These are phyloP conservation scores for Macquaria australasica DNA, from an alignment of 2,113 vertebrate genomes.

Conservation along the genomic window DNA sequence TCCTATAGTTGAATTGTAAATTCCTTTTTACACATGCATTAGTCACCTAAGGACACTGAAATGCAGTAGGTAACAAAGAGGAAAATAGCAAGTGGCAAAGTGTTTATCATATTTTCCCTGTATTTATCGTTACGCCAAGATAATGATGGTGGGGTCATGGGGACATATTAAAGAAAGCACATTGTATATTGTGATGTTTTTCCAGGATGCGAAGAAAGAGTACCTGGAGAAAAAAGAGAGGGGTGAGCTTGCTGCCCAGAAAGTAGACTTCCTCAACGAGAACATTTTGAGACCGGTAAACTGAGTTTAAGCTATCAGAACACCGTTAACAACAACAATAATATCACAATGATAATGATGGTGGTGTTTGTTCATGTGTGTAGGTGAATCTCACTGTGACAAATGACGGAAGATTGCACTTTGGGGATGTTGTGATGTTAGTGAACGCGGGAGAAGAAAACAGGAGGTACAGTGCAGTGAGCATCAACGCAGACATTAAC, in stretches of 20 bases:
- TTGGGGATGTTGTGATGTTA: conserved; percentile 90
- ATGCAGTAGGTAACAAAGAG: background rate
- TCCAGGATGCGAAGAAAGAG: conserved; percentile 87
- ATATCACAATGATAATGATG: background rate
- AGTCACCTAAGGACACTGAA: background rate
- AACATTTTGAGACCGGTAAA: conserved; percentile 87
- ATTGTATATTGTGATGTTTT: conserved; percentile 1
- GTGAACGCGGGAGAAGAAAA: conserved; percentile 76
- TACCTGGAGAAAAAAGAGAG: conserved; percentile 85
- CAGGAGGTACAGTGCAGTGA: conserved; percentile 70
- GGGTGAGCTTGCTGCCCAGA: conserved; percentile 90
- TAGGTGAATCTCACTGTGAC: conserved; percentile 87
- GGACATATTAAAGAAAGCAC: background rate
- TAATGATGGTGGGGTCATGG: background rate
- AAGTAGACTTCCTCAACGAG: conserved; percentile 81
- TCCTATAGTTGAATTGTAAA: background rate
- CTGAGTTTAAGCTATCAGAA: background rate
- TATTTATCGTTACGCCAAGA: background rate
- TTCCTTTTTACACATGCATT: background rate
- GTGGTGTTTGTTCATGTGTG: conserved; percentile 14
- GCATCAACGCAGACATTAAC: conserved; percentile 82
- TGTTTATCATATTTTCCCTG: background rate
- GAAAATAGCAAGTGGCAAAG: background rate
- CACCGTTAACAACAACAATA: background rate
- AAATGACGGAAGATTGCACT: conserved; percentile 86